Evolutionary conservation across 64 coral and sea anemone genomes (phyloP), one percentile per base, ranked within the genome.

Genomic region (Stichodactyla helianthus): DNA sequence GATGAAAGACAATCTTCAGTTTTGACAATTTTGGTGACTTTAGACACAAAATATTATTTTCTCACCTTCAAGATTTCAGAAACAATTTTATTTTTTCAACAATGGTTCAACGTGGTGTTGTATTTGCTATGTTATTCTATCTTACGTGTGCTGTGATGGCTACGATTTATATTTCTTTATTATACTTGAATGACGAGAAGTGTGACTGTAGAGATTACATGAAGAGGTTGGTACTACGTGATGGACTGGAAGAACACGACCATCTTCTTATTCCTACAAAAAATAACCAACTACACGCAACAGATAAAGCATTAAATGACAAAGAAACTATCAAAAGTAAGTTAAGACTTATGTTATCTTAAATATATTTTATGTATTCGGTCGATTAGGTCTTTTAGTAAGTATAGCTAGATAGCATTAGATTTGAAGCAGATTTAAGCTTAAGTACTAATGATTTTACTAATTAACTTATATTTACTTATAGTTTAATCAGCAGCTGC

Each of bases 141-240:
- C 83, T 95, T 63, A 95, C 93, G 10, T 95, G 89, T 78, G 90
- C 90, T n/a, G 87, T 95, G 44, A 87, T 70, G 20, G 90, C 86
- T 60, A 95, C 90, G 12, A 92, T 95, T 23, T 92, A 89, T 87
- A 86, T 95, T 56, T 92, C 90, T 6, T 87, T 95, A 87, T 89
- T 91, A 79, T 95, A 92, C 35, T 54, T 95, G 19, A 92, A 87
- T 50, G 94, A 95, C 57, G 83, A 82, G 52, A 79, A 86, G 17
- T 95, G 94, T 60, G 81, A 86, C 71, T 92, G 91, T 53, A 57
- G 77, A 10, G 84, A 95, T 63, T 89, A 89, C 79, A 82, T 57
- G 54, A 82, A 82, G 54, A 82, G 51, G 53, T 57, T 82, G 53
- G 54, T 82, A 53, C 5, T 82, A 82, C 79, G 8, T n/a, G 79